Evolutionary conservation across 2,113 vertebrate species (phyloP).

Genomic region (Phrynocephalus versicolor): DNA sequence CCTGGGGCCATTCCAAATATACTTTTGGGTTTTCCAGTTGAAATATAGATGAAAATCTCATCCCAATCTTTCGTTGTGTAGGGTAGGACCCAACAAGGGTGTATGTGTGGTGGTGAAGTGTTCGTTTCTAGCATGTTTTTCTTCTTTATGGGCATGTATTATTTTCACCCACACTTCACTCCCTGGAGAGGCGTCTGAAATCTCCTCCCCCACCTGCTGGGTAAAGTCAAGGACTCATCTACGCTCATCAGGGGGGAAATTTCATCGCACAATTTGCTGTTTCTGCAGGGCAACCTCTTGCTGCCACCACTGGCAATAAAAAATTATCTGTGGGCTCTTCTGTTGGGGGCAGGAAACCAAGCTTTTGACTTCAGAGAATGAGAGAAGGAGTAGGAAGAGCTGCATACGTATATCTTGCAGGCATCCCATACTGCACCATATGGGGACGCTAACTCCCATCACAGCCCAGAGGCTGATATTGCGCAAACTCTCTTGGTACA

Average conservation of each 20-base stretch:
- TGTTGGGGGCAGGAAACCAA: conserved; percentile 16
- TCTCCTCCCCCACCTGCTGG: not conserved
- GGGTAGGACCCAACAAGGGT: too few species aligned
- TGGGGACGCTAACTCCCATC: conserved; percentile 63
- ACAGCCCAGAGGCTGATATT: conserved; percentile 62
- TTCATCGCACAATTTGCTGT: not conserved
- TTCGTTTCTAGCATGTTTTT: not conserved
- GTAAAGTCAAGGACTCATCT: not conserved
- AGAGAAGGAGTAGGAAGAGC: not conserved
- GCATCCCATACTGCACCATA: conserved; percentile 46
- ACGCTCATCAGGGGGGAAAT: not conserved
- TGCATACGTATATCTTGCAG: conserved; percentile 23
- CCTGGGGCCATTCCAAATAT: too few species aligned
- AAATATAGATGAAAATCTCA: too few species aligned
- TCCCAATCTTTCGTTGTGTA: too few species aligned
- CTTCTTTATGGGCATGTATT: not conserved
- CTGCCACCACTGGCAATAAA: not conserved
- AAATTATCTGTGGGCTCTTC: not conserved
- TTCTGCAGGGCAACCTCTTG: not conserved
- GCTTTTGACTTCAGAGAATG: not conserved
- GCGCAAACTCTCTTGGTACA: conserved; percentile 67
- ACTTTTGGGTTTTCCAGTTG: too few species aligned
- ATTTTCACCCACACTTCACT: not conserved
- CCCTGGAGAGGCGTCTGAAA: not conserved
- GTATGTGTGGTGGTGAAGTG: too few species aligned